These are phyloP conservation scores for Acronicta aceris DNA, from an alignment of 2,888 invertebrate species.

Conservation along the genomic window DNA sequence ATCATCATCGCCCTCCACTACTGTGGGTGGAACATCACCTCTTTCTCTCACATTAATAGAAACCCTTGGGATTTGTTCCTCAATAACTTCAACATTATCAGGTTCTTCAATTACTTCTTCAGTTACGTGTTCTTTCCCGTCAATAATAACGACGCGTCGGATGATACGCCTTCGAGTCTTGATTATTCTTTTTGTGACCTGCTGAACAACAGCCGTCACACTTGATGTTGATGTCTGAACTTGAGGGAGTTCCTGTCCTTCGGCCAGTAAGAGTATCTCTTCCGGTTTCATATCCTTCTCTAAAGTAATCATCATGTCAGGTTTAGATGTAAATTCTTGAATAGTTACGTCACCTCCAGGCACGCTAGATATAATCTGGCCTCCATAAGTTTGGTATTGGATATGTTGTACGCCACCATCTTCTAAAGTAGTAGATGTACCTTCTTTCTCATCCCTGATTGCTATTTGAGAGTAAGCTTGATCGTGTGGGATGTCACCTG, in stretches of 20 bases:
- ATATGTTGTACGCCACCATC: conserved; percentile 91
- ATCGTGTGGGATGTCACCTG: conserved; percentile 89
- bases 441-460: conserved; percentile 91
- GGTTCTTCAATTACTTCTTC: conserved; percentile 96
- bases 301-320: conserved; percentile 89
- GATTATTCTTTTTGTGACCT: conserved; percentile 94
- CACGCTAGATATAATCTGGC: conserved; percentile 90
- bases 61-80: conserved; percentile 92
- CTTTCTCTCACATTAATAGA: conserved; percentile 91
- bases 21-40: conserved; percentile 82
- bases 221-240: conserved; percentile 91
- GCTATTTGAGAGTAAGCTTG: conserved; percentile 92
- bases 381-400: conserved; percentile 90
- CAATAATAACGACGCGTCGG: conserved; percentile 93
- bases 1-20: conserved; percentile 64
- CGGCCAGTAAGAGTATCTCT: conserved; percentile 80
- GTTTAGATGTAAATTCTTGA: conserved; percentile 91
- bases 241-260: conserved; percentile 78
- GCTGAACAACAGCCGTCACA: conserved; percentile 94
- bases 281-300: conserved; percentile 88
- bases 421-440: conserved; percentile 88
- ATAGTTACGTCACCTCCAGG: conserved; percentile 91
- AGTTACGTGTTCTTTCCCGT: conserved; percentile 95
- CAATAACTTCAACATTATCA: conserved; percentile 92
- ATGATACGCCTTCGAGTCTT: conserved; percentile 93